Conservation (phyloP, 2,113 vertebrate species). For the Myodes glareolus region DNA sequence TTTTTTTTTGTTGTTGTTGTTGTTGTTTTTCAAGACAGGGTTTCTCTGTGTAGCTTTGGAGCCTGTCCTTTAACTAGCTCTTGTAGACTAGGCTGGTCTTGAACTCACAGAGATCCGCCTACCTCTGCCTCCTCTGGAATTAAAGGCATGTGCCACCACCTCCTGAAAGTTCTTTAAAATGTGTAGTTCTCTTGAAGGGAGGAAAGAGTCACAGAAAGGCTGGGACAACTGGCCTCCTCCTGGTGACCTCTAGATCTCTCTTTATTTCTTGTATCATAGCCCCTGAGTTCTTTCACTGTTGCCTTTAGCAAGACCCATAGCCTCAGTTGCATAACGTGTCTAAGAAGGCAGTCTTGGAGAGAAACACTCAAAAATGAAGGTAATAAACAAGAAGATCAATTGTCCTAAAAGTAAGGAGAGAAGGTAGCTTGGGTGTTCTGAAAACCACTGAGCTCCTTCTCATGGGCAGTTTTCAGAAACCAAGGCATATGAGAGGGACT, state of each 20-base stretch:
- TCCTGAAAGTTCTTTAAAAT: not conserved
- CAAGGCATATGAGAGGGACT: not conserved
- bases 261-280: not conserved
- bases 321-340: not conserved
- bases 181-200: not conserved
- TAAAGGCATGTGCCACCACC: too few relatives aligned
- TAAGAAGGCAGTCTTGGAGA: not conserved
- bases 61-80: too few relatives aligned
- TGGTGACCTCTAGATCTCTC: not conserved
- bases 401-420: not conserved
- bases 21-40: too few relatives aligned
- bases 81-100: too few relatives aligned
- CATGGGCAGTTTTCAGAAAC: not conserved
- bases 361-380: not conserved
- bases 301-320: not conserved
- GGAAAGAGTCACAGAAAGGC: not conserved
- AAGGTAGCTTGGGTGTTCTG: not conserved
- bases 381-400: not conserved
- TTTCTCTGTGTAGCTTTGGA: too few relatives aligned
- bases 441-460: not conserved
- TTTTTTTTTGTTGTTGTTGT: too few relatives aligned
- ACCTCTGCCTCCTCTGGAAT: too few relatives aligned
- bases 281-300: not conserved
- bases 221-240: too few relatives aligned
- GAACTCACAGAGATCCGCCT: too few relatives aligned